phyloP scores from a whole-genome alignment of 2,888 invertebrate genomes.

The Ceramica pisi region DNA sequence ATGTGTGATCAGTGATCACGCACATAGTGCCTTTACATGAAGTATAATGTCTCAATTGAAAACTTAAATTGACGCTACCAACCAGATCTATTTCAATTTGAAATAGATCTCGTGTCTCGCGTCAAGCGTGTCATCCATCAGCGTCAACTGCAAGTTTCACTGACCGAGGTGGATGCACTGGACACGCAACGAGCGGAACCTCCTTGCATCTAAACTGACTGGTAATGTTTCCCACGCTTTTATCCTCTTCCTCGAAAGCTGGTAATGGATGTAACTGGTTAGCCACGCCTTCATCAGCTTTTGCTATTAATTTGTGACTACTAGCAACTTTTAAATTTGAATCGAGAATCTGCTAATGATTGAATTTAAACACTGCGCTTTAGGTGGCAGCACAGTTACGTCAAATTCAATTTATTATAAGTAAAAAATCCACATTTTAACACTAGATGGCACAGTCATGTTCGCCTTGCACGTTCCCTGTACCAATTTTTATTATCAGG shows the following conservation, averaged over 20 bases:
- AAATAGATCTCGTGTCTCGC: constrained; percentile 47
- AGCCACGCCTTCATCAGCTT: background rate
- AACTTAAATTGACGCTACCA: background rate
- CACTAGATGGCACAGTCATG: too few species aligned
- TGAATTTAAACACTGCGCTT: too few species aligned
- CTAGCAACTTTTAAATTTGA: background rate
- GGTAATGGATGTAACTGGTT: constrained; percentile 12
- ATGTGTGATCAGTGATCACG: constrained; percentile 30
- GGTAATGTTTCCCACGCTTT: constrained; percentile 26
- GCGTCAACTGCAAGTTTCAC: constrained; percentile 60
- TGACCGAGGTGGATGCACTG: constrained; percentile 60
- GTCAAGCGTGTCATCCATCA: constrained; percentile 53
- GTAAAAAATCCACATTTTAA: too few species aligned
- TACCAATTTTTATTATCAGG: too few species aligned
- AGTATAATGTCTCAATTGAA: constrained; percentile 55
- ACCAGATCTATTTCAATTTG: constrained; percentile 15
- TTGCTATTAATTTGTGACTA: background rate
- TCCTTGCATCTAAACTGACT: constrained; percentile 3
- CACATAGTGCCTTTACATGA: constrained; percentile 27
- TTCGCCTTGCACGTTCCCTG: too few species aligned
- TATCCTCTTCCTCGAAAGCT: constrained; percentile 45
- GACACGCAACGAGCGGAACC: constrained; percentile 38
- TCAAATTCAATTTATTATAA: too few species aligned
- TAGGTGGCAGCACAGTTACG: too few species aligned
- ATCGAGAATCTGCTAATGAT: background rate